Evolutionary conservation across 2,113 vertebrate genomes (phyloP).

Genomic region (Porphyrio hochstetteri): DNA sequence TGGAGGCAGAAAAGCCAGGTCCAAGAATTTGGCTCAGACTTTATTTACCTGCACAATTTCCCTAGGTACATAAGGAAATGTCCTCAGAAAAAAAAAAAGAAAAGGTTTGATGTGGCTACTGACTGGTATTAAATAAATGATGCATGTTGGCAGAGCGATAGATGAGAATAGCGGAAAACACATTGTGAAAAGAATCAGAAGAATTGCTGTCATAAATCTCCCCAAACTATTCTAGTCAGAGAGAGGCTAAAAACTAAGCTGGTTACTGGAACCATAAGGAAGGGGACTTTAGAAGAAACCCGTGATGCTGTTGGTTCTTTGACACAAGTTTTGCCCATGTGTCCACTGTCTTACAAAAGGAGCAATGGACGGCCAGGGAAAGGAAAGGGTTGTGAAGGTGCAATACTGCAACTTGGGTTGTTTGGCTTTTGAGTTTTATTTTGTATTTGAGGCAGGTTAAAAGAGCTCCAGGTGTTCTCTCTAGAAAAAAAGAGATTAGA

Average conservation of each 20-base stretch:
- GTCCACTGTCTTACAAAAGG: background rate
- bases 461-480: conserved; percentile 70
- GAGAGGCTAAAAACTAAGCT: background rate
- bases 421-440: conserved; percentile 4
- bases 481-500: conserved; percentile 68
- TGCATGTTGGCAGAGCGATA: conserved; percentile 51
- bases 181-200: conserved; percentile 40
- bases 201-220: conserved; percentile 59
- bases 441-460: conserved; percentile 54
- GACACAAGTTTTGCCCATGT: background rate
- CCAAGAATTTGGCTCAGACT: conserved; percentile 41
- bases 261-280: background rate
- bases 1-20: conserved; percentile 11
- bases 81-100: background rate
- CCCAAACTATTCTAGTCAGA: conserved; percentile 21
- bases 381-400: background rate
- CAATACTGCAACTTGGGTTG: background rate
- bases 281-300: background rate
- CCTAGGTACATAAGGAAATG: background rate
- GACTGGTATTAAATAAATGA: conserved; percentile 59
- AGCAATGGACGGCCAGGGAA: background rate
- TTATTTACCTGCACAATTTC: conserved; percentile 45
- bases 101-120: conserved; percentile 27
- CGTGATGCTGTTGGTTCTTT: background rate
- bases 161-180: conserved; percentile 34